Evolutionary conservation across 2,888 invertebrate species (phyloP), one percentile per base, ranked within the genome.

Genomic region (Nomada flava): DNA sequence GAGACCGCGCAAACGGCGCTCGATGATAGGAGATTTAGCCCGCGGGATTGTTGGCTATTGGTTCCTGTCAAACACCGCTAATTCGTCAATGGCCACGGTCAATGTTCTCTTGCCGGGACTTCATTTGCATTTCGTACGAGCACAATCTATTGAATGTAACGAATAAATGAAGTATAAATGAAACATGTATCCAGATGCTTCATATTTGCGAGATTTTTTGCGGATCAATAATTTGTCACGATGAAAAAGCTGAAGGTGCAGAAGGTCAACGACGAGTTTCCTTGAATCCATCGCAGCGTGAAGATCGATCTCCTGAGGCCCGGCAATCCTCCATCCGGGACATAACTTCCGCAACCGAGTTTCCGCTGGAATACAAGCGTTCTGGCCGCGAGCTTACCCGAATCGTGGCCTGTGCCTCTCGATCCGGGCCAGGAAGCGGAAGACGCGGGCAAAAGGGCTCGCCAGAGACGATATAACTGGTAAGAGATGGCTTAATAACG

Each of bases 401-500:
- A 73, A 62, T 70, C 67, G 60, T 52, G 63, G 65, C 67, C 59
- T 44, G 67, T 76, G 63, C 62, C 75, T 78, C 67, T 62, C 76
- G 72, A 72, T 86, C 76, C 50, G 55, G 26, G 23, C 53, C 26
- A 20, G 76, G 26, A 13, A 47, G 63, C 20, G 9, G 47, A 26
- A n/a, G 76, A 72, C 11, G 71, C 47, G 78, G 57, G 20, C 36
- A 63, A 47, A 59, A 67, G 55, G 76, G 79, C 82, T 85, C 82
- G 81, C 84, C 82, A 67, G 88, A 88, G 88, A 90, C 90, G 89
- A 89, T 91, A 90, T 89, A 92, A 92, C 91, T 89, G 88, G 88
- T 92, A 91, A 92, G 91, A 90, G 91, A 93, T 91, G 91, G 92
- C 90, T 92, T 92, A 92, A 92, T 93, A 92, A 92, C 91, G 89